Evolutionary conservation across 1,140 invertebrate species (phyloP).

Genomic region (Trichonephila clavipes): DNA sequence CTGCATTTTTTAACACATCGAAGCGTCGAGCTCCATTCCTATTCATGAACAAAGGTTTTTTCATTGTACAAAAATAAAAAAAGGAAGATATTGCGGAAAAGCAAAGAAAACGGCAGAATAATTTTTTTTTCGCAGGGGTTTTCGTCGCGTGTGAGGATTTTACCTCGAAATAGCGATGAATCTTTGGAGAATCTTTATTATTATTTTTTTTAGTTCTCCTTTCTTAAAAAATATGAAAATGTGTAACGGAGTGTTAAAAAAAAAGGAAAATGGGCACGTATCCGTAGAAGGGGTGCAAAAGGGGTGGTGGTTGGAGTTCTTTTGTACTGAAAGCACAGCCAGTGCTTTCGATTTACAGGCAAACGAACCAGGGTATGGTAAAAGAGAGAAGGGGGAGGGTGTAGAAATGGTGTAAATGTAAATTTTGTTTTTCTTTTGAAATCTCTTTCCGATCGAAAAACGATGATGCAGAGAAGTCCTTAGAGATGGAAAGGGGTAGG

Average conservation of each 20-base stretch:
- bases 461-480: background rate
- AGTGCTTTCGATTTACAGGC: constrained; percentile 50
- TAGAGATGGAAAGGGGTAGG: background rate
- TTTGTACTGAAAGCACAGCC: background rate
- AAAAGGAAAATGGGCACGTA: constrained; percentile 26
- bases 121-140: background rate
- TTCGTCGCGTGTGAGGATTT: background rate
- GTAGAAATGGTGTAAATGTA: constrained; percentile 33
- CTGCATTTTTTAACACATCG: constrained; percentile 54
- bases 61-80: background rate
- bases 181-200: background rate
- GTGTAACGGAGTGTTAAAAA: constrained; percentile 51
- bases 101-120: background rate
- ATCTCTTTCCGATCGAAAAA: constrained; percentile 50
- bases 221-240: constrained; percentile 20
- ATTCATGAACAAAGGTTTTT: constrained; percentile 64
- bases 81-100: background rate
- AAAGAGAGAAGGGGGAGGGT: background rate
- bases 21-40: constrained; percentile 31
- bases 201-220: background rate
- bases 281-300: background rate
- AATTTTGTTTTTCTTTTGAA: constrained; percentile 58
- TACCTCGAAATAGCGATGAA: constrained; percentile 1
- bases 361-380: background rate
- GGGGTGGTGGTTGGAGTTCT: background rate